Evolutionary conservation across 64 coral and sea anemone genomes (phyloP).

Genomic region (Actinia equina): DNA sequence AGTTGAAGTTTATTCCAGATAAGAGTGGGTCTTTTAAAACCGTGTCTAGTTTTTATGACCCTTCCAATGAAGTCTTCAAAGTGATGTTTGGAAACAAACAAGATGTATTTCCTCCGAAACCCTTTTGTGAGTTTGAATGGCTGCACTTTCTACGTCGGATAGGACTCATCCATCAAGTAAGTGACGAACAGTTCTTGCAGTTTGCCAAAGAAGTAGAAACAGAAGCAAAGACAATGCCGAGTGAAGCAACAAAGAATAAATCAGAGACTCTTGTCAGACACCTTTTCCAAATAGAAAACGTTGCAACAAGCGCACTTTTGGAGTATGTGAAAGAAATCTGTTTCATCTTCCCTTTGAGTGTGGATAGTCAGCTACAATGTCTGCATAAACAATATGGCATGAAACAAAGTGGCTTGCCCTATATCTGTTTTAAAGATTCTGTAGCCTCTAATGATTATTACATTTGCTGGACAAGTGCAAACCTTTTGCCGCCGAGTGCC

Average conservation of each 20-base stretch:
- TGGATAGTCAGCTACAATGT: background rate
- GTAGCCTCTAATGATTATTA: background rate
- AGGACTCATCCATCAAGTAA: constrained; percentile 25
- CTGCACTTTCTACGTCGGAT: constrained; percentile 6
- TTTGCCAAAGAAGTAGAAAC: constrained; percentile 30
- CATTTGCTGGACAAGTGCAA: constrained; percentile 32
- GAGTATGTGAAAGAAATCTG: background rate
- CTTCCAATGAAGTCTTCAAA: constrained; percentile 8
- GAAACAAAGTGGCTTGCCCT: background rate
- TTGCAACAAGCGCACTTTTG: background rate
- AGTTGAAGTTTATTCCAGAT: constrained; percentile 3
- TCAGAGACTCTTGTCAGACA: constrained; percentile 16
- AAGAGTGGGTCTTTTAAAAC: background rate
- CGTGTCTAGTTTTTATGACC: constrained; percentile 35
- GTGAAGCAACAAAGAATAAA: constrained; percentile 16
- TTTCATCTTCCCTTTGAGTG: constrained; percentile 14
- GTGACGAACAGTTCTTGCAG: background rate
- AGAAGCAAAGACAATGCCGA: background rate
- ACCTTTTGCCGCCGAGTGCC: constrained; percentile 18
- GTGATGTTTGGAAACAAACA: background rate
- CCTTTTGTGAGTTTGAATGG: constrained; percentile 5
- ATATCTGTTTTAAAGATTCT: constrained; percentile 19
- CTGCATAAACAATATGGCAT: background rate
- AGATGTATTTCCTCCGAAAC: constrained; percentile 8
- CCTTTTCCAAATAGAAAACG: constrained; percentile 3